Base-by-base conservation (phyloP, 1,140 invertebrate species). In the Drosophila yakuba region DNA sequence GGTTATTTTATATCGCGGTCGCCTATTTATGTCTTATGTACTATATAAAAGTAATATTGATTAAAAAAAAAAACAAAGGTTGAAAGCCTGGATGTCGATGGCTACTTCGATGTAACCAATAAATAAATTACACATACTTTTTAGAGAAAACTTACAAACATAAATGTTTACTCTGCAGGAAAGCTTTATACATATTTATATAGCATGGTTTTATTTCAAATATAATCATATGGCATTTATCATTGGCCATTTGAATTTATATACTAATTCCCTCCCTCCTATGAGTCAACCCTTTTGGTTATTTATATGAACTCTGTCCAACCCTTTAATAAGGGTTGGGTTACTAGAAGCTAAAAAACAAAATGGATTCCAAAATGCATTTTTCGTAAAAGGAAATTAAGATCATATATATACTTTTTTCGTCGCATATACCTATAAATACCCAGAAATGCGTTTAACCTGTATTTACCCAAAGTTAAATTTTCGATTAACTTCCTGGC, bases 1-100 rank as follows among this genome's bases (percentile, higher is more conserved):
- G 85, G 84, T 78, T 79, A 80, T 89, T 89, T 80, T 78, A 89
- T 89, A 80, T 84, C 60, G 71, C 57, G 59, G 58, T 58, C 74
- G 57, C 62, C 47, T 63, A 74, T 36, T 28, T 50, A 52, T 51
- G 62, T 47, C 41, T 64, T 63, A 63, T 79, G 47, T 66, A 48
- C 32, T 8, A n/a, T 38, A 71, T 48, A 47, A 1, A 28, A 48
- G 51, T 28, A 4, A 47, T 28, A 50, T 58, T 57, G 56, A 17
- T 38, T 35, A 12, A 7, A 32, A 32, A 32, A 32, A 32, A 32
- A 28, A 7, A 32, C 7, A 32, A 32, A 32, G 7, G 28, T 7
- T 32, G 28, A 28, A 28, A 7, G 3, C 32, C 32, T 32, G 8
- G 2, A 32, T 32, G 32, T 8, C 32, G 8, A 60, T 8, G 41